Evolutionary conservation across 1,140 invertebrate genomes (phyloP).

Genomic region (Achroia grisella): DNA sequence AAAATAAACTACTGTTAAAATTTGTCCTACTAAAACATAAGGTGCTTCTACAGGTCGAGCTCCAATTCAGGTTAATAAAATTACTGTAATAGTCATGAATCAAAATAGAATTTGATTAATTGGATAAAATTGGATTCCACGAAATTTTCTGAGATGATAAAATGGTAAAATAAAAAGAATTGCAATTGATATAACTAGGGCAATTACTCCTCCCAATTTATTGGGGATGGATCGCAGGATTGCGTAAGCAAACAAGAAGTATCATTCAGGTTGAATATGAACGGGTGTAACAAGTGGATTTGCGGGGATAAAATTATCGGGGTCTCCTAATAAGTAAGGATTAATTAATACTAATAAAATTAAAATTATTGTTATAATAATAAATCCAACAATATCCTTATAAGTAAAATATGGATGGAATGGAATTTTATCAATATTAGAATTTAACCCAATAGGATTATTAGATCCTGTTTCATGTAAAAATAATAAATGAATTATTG

Average conservation of each 20-base stretch:
- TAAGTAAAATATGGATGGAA: slow-evolving; percentile 77
- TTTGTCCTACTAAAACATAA: slow-evolving; percentile 76
- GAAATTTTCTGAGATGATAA: slow-evolving; percentile 69
- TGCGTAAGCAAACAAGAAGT: slow-evolving; percentile 84
- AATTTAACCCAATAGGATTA: slow-evolving; percentile 76
- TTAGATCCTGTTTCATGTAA: slow-evolving; percentile 17
- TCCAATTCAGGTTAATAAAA: slow-evolving; percentile 80
- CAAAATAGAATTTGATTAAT: slow-evolving; percentile 77
- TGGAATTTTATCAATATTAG: slow-evolving; percentile 76
- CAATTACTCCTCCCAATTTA: slow-evolving; percentile 83
- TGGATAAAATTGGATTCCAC: slow-evolving; percentile 72
- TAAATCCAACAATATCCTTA: slow-evolving; percentile 76
- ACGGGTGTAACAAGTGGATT: slow-evolving; percentile 80
- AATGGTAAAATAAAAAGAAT: slow-evolving; percentile 76
- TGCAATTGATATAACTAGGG: slow-evolving; percentile 76
- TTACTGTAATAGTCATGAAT: slow-evolving; percentile 67
- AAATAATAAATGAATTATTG: no score
- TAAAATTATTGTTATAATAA: slow-evolving; percentile 69
- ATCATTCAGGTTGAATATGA: slow-evolving; percentile 86
- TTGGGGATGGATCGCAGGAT: slow-evolving; percentile 83
- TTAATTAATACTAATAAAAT: slow-evolving; percentile 61
- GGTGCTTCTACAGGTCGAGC: slow-evolving; percentile 77
- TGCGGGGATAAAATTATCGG: slow-evolving; percentile 82
- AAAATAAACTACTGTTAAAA: slow-evolving; percentile 76
- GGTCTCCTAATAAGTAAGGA: slow-evolving; percentile 78